Percentiles rank a stretch among this genome's conserved stretches.
These are phyloP conservation scores for Nyctibius grandis DNA, from an alignment of 2,797 vertebrate genomes.

Conservation along the genomic window DNA sequence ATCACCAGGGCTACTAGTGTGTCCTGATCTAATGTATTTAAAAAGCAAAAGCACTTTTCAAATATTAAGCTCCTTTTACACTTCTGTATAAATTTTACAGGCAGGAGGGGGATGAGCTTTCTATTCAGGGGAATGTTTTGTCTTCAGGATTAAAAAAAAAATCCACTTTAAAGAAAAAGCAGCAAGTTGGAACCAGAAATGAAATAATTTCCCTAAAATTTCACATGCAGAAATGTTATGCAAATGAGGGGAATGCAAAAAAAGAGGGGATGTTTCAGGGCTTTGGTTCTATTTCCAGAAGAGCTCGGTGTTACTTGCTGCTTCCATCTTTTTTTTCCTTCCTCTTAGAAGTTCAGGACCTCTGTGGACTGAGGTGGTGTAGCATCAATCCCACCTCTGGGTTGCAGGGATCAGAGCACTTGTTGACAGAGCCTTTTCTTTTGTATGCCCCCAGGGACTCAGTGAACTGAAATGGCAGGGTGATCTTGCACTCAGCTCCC, in stretches of 20 bases:
- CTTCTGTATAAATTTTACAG: neutral
- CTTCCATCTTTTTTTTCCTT: neutral
- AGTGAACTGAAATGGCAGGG: neutral
- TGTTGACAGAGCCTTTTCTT: neutral
- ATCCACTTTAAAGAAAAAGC: neutral
- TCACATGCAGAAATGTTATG: neutral
- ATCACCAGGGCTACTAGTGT: neutral
- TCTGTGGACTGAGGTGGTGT: neutral
- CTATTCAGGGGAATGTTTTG: neutral
- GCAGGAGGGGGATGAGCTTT: neutral
- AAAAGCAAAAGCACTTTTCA: neutral
- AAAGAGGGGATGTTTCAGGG: neutral
- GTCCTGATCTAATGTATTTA: neutral
- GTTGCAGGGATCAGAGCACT: neutral
- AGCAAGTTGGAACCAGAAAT: neutral
- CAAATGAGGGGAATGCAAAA: neutral
- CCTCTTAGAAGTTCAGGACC: neutral
- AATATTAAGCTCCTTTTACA: neutral
- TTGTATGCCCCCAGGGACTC: neutral
- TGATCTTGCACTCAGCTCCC: neutral
- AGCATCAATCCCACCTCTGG: neutral
- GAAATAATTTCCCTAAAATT: neutral
- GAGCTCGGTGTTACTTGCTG: neutral
- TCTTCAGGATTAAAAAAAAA: neutral
- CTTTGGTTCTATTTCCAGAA: neutral